Evolutionary conservation across 2,113 vertebrate species (phyloP).

Genomic region (Neolamprologus brichardi): DNA sequence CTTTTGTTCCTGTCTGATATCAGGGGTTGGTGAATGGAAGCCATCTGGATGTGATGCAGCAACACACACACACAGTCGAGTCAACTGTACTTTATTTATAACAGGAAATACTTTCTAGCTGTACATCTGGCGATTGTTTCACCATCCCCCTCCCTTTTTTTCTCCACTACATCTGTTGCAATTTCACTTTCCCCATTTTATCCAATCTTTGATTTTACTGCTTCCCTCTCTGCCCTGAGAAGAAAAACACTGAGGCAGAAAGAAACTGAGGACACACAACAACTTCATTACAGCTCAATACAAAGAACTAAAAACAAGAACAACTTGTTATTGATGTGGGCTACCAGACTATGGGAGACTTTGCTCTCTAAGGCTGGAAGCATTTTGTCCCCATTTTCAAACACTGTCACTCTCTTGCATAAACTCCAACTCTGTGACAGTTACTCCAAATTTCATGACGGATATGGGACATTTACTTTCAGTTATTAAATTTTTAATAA

Average conservation of each 20-base stretch:
- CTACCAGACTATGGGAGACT: neutral
- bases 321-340: neutral
- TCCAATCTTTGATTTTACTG: neutral
- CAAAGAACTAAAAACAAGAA: neutral
- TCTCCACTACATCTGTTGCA: neutral
- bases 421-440: neutral
- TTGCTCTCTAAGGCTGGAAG: neutral
- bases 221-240: neutral
- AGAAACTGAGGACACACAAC: neutral
- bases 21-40: constrained; percentile 20
- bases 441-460: neutral
- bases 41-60: constrained; percentile 51
- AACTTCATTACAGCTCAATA: neutral
- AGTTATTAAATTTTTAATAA: neutral
- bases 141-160: neutral
- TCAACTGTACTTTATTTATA: constrained; percentile 43
- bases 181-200: constrained; percentile 9
- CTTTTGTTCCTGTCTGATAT: constrained; percentile 3
- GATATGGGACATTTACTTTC: neutral
- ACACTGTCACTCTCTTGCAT: neutral
- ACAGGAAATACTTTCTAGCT: constrained; percentile 47
- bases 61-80: neutral
- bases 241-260: neutral
- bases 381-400: neutral
- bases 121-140: neutral